Evolutionary conservation across 2,888 invertebrate species (phyloP).

Genomic region (Tridacna gigas): DNA sequence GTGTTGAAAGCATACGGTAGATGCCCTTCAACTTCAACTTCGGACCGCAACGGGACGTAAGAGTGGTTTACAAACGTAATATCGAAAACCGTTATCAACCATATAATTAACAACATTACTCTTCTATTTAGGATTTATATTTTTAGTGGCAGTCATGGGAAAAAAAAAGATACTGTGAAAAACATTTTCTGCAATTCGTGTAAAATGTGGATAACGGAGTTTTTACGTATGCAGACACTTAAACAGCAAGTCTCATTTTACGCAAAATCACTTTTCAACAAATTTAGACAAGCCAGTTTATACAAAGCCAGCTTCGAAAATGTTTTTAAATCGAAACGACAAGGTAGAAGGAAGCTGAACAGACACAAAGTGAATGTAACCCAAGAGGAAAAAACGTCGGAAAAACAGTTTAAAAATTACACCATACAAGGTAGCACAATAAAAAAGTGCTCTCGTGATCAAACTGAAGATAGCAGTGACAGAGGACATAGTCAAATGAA

Average conservation of each 20-base stretch:
- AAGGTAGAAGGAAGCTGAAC: neutral
- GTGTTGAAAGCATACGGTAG: neutral
- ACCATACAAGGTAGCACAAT: constrained; percentile 21
- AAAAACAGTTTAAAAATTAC: neutral
- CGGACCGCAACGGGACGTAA: neutral
- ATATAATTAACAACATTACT: neutral
- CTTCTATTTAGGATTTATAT: neutral
- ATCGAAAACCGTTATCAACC: constrained; percentile 10
- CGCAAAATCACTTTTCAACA: constrained; percentile 27
- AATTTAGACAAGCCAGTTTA: neutral
- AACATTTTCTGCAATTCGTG: constrained; percentile 42
- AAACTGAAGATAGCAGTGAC: constrained; percentile 19
- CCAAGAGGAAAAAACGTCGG: neutral
- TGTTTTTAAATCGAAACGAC: neutral
- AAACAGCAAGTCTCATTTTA: constrained; percentile 37
- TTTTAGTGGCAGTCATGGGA: constrained; percentile 6
- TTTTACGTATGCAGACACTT: constrained; percentile 42
- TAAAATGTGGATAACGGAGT: constrained; percentile 51
- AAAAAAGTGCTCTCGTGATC: constrained; percentile 20
- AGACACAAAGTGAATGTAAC: neutral
- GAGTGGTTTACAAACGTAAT: neutral
- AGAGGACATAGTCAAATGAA: neutral
- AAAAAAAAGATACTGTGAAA: constrained; percentile 32
- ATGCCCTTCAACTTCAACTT: neutral
- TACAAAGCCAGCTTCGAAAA: neutral